A percentile compares a stretch with the other conserved stretches of the same genome.
phyloP scores from a whole-genome alignment of 1,140 invertebrate genomes.

The Lepidurus apus region DNA sequence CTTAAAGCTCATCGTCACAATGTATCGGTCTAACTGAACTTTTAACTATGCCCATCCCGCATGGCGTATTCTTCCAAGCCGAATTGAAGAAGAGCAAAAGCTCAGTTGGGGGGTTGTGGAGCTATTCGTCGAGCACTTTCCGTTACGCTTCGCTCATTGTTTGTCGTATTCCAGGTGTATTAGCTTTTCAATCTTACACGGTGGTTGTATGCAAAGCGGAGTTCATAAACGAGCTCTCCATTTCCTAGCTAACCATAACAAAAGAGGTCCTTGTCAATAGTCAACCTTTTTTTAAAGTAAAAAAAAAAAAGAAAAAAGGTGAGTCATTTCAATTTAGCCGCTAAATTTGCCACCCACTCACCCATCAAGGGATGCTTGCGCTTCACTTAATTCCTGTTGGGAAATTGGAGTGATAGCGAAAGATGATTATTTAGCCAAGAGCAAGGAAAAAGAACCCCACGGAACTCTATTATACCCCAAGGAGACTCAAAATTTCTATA shows the following conservation, averaged over 20 bases:
- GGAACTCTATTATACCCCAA: too few relatives aligned
- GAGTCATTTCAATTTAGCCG: not conserved
- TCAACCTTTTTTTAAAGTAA: not conserved
- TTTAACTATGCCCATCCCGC: not conserved
- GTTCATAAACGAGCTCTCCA: not conserved
- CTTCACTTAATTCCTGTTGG: not conserved
- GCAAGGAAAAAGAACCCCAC: too few relatives aligned
- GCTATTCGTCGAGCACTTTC: not conserved
- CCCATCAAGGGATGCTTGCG: not conserved
- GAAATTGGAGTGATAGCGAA: not conserved
- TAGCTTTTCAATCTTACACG: not conserved
- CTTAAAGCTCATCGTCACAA: constrained; percentile 21
- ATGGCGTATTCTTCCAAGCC: not conserved
- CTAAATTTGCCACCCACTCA: not conserved
- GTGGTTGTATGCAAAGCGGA: not conserved
- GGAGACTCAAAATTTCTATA: too few relatives aligned
- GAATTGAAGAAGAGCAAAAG: not conserved
- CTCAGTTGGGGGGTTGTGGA: not conserved
- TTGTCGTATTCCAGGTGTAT: constrained; percentile 1
- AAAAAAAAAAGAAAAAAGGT: not conserved
- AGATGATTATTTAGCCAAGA: too few relatives aligned
- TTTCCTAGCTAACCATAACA: not conserved
- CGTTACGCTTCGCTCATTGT: not conserved
- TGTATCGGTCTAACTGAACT: constrained; percentile 18
- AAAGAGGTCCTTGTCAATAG: not conserved